These are phyloP conservation scores for Phataginus tetradactyla DNA, from an alignment of 2,797 vertebrate genomes.

Conservation along the genomic window DNA sequence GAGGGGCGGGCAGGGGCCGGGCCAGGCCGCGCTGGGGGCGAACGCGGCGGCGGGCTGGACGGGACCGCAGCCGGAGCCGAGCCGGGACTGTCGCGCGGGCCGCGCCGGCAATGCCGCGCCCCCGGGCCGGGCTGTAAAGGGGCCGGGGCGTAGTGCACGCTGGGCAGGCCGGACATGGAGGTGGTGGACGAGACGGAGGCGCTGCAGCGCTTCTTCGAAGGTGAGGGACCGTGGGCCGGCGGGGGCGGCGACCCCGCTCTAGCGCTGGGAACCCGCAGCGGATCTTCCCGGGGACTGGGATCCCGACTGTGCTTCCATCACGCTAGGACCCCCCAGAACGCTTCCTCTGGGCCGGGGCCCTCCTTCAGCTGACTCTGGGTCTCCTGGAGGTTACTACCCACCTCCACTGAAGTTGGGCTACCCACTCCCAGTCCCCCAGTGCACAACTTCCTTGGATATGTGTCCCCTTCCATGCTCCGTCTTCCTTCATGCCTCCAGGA, in stretches of 20 bases:
- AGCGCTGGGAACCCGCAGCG: neutral
- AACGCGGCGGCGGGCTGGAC: neutral
- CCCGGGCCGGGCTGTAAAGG: slow-evolving; percentile 76
- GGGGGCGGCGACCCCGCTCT: slow-evolving; percentile 34
- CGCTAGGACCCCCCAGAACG: neutral
- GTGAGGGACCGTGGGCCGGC: slow-evolving; percentile 88
- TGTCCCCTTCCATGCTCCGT: neutral
- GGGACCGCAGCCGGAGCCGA: slow-evolving; percentile 82
- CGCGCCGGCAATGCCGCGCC: slow-evolving; percentile 78
- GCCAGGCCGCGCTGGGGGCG: slow-evolving; percentile 70
- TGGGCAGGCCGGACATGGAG: slow-evolving; percentile 92
- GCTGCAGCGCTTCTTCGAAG: slow-evolving; percentile 99
- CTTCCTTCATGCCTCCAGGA: neutral
- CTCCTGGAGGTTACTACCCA: neutral
- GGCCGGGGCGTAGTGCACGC: slow-evolving; percentile 77
- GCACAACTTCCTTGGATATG: neutral
- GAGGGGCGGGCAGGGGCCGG: slow-evolving; percentile 79
- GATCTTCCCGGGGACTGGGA: neutral
- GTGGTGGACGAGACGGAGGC: slow-evolving; percentile 99
- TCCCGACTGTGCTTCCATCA: neutral
- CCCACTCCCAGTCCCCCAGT: neutral
- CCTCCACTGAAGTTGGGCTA: neutral
- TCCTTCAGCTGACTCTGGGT: neutral
- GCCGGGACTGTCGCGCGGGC: slow-evolving; percentile 67
- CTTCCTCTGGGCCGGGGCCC: neutral